Evolutionary conservation across 2,113 vertebrate species (phyloP).

Genomic region (Halichoerus grypus): DNA sequence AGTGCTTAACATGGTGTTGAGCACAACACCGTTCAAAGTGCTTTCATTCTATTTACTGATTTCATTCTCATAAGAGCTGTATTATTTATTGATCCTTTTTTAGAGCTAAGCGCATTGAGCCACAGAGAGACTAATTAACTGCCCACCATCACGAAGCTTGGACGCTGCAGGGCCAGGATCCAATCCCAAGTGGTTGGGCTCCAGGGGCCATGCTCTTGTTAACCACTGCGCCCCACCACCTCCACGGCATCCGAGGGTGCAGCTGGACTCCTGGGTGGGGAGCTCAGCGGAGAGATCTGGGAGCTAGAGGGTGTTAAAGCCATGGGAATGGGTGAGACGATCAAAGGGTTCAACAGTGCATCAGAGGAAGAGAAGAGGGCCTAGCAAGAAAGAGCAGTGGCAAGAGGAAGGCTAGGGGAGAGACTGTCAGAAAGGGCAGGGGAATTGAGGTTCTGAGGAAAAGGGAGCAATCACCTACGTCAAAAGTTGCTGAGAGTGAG

Average conservation of each 20-base stretch:
- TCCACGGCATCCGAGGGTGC: background rate
- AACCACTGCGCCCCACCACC: background rate
- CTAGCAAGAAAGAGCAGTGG: background rate
- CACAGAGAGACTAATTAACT: background rate
- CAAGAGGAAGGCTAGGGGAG: background rate
- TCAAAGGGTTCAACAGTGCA: background rate
- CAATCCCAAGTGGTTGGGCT: background rate
- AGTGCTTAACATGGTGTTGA: background rate
- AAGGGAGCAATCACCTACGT: background rate
- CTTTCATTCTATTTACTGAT: background rate
- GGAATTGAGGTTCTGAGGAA: background rate
- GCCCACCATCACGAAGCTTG: background rate
- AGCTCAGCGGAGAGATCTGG: background rate
- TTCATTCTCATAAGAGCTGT: background rate
- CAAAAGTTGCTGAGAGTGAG: background rate
- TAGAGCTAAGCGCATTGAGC: background rate
- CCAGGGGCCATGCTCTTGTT: background rate
- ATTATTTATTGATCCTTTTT: background rate
- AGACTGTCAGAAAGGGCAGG: background rate
- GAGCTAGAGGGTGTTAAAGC: background rate
- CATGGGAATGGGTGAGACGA: background rate
- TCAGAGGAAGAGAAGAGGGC: background rate
- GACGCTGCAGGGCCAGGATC: background rate
- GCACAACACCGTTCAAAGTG: background rate
- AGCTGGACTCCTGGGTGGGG: background rate